Evolutionary conservation across 2,888 invertebrate species (phyloP), one percentile per base, ranked within the genome.

Genomic region (Euspilapteryx auroguttella): DNA sequence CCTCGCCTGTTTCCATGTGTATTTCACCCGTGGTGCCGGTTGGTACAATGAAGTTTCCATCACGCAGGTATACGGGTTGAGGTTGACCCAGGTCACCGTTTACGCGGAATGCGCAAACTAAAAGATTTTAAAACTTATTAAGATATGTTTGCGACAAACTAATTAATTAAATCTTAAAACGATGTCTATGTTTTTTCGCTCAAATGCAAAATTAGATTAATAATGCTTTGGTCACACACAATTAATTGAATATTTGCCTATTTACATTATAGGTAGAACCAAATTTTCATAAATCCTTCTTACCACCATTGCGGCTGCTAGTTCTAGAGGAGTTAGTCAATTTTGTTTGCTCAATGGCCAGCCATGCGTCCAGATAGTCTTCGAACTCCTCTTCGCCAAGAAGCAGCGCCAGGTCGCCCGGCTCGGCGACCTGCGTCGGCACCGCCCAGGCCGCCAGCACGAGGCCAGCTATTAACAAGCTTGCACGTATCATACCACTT

Each of bases 41-140:
- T 2, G 71, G 52, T 2, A 37, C 32, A 5, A 58, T 14, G 34
- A 57, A 68, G 29, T 54, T 49, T 1, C 62, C 53, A 0, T 65
- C 57, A 24, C 49, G 56, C 2, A 85, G 44, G 38, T 80, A 73
- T 3, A 85, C 59, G 1, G 84, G 82, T 44, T 84, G 83, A 0
- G 79, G 81, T 32, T 75, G 71, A 1, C 63, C 65, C 2, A 81
- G 54, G 38, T 79, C 79, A 9, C 76, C 68, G 25, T 68, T 62
- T 2, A 69, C 50, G 25, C 62, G 59, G 28, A 81, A 46, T 3
- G 49, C 42, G 40, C 81, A 82, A 13, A 61, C 68, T 64, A 32
- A 7, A 34, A n/a, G n/a, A n/a, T n/a, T 27, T 33, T 15, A 15
- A 5, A 23, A 3, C 10, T 20, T 3, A 9, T 12, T 10, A 13